Evolutionary conservation across 2,113 vertebrate genomes (phyloP).

Genomic region (Numida meleagris): DNA sequence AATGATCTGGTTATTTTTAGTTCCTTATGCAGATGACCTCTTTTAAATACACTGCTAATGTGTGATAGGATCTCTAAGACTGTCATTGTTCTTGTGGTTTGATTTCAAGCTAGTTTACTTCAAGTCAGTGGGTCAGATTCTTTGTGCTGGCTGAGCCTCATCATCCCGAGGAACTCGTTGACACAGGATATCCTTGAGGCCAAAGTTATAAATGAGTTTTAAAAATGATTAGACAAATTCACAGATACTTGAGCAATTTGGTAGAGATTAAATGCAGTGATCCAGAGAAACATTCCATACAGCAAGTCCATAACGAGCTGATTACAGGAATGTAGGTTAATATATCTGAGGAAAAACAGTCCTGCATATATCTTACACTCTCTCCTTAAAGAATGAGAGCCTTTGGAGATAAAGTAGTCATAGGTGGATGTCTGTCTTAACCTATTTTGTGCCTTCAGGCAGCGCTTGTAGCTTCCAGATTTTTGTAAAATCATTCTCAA

Average conservation of each 20-base stretch:
- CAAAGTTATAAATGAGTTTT: neutral
- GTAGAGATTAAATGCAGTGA: neutral
- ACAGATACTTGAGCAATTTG: neutral
- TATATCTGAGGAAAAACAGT: neutral
- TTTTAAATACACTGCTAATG: neutral
- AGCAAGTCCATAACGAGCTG: neutral
- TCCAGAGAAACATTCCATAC: neutral
- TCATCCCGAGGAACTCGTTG: neutral
- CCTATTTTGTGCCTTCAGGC: neutral
- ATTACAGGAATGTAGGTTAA: neutral
- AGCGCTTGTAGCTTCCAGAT: neutral
- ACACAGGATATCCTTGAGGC: neutral
- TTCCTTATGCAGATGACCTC: neutral
- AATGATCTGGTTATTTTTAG: slow-evolving; percentile 10
- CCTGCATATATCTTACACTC: neutral
- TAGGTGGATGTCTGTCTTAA: neutral
- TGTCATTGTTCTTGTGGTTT: neutral
- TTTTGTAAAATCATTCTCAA: neutral
- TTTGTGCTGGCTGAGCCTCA: neutral
- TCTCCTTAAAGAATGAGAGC: neutral
- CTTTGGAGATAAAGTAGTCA: neutral
- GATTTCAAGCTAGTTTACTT: neutral
- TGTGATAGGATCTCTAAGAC: neutral
- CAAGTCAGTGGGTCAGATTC: neutral
- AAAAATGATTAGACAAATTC: neutral